Base-by-base conservation (phyloP, 1,140 invertebrate species). In the Anthonomus grandis region DNA sequence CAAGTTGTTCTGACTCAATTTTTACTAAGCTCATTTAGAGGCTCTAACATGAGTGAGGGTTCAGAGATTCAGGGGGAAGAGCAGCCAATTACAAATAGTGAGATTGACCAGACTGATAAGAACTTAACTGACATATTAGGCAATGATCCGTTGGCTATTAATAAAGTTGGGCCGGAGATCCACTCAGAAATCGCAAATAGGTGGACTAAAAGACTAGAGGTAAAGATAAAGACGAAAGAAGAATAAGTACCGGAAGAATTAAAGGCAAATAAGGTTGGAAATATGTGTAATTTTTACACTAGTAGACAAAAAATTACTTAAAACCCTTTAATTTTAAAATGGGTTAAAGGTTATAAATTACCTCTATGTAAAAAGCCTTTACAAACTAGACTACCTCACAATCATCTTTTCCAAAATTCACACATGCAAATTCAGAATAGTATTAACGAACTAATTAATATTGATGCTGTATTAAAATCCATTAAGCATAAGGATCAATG, bases 141-240 rank as follows among this genome's bases (percentile, higher is more conserved):
- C 23, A 21, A 46, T 21, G 42, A 46, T 46, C 42, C 42, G 9
- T 46, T 22, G 42, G 42, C 42, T 21, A 46, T 46, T 17, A 46
- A 46, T 21, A 46, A 8, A 25, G 18, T 46, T 9, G 42, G 19
- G 9, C 13, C 42, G 23, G 42, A 46, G 23, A 25, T 46, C 23
- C 42, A 46, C 13, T 21, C 42, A 46, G 42, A 46, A 25, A 46
- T 46, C 19, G 42, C 18, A 9, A 46, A 22, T 22, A 23, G 42
- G 23, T 46, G 42, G 42, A 46, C 42, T 6, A 41, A 41, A 41
- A 15, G n/a, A 41, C 13, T 15, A 41, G 38, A 21, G 42, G 12
- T 21, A 15, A 46, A 9, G 9, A 46, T 15, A 15, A 9, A 21
- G 23, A 15, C 18, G 42, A 15, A 46, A 21, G 13, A 4, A 4